A percentile compares a stretch with the other conserved stretches of the same genome.
phyloP scores from a whole-genome alignment of 1,140 invertebrate genomes.

The Cydia pomonella region DNA sequence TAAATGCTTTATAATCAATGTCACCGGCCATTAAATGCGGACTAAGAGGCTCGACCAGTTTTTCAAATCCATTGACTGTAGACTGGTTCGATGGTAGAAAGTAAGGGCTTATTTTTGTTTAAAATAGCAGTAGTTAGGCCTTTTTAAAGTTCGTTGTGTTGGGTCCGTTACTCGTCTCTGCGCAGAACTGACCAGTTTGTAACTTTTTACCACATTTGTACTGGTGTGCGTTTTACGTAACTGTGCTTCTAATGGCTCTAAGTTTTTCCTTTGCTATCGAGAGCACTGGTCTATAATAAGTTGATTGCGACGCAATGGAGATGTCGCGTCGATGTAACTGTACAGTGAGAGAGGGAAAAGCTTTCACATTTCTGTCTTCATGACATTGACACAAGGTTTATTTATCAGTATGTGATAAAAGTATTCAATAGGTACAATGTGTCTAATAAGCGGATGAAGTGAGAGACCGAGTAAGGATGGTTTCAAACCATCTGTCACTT shows the following conservation, averaged over 20 bases:
- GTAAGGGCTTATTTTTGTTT: not conserved
- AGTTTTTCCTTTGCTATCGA: constrained; percentile 62
- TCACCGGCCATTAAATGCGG: constrained; percentile 32
- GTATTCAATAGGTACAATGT: not conserved
- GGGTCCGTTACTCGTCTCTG: constrained; percentile 52
- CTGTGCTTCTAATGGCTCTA: constrained; percentile 69
- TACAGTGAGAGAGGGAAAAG: constrained; percentile 35
- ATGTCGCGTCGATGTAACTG: constrained; percentile 49
- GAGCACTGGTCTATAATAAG: constrained; percentile 60
- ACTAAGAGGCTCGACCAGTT: constrained; percentile 41
- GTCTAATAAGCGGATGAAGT: not conserved
- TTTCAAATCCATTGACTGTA: constrained; percentile 61
- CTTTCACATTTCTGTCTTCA: not conserved
- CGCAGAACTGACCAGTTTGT: constrained; percentile 46
- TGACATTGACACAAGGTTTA: not conserved
- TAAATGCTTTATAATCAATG: constrained; percentile 33
- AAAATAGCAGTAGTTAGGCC: not conserved
- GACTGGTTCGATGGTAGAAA: constrained; percentile 24
- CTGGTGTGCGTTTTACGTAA: constrained; percentile 67
- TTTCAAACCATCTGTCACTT: not conserved
- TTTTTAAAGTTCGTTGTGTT: not conserved
- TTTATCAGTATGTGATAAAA: not conserved
- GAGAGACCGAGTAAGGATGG: not conserved
- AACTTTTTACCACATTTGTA: constrained; percentile 51
- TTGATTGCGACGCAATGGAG: constrained; percentile 59